Evolutionary conservation across 2,113 vertebrate genomes (phyloP).

Genomic region (Megaptera novaeangliae): DNA sequence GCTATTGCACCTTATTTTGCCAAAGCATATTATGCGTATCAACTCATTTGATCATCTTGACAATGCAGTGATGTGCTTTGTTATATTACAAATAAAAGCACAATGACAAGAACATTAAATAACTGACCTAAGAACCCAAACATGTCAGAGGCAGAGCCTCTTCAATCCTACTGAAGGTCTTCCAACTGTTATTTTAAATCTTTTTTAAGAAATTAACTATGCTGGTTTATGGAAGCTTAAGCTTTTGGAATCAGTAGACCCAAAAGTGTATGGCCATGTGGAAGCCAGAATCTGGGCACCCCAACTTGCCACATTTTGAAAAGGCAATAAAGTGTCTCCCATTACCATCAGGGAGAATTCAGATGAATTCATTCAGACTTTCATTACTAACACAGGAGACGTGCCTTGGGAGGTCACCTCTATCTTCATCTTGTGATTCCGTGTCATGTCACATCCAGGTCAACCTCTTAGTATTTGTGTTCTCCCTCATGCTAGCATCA

Average conservation of each 20-base stretch:
- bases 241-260: background rate
- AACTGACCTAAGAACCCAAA: background rate
- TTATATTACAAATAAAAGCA: background rate
- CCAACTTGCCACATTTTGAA: background rate
- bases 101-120: background rate
- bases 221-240: background rate
- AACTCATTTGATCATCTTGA: background rate
- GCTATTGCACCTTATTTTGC: background rate
- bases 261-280: background rate
- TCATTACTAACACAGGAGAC: background rate
- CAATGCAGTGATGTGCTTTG: background rate
- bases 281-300: background rate
- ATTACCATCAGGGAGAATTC: background rate
- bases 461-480: background rate
- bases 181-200: background rate
- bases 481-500: background rate
- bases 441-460: background rate
- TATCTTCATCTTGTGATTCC: background rate
- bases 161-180: background rate
- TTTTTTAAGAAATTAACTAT: background rate
- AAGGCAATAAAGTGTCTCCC: background rate
- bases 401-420: background rate
- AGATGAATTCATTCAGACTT: background rate
- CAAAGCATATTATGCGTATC: background rate
- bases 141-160: background rate